Percentiles rank a stretch among this genome's conserved stretches.
Conservation (phyloP, 2,888 invertebrate genomes). For the Syrphus vitripennis region DNA sequence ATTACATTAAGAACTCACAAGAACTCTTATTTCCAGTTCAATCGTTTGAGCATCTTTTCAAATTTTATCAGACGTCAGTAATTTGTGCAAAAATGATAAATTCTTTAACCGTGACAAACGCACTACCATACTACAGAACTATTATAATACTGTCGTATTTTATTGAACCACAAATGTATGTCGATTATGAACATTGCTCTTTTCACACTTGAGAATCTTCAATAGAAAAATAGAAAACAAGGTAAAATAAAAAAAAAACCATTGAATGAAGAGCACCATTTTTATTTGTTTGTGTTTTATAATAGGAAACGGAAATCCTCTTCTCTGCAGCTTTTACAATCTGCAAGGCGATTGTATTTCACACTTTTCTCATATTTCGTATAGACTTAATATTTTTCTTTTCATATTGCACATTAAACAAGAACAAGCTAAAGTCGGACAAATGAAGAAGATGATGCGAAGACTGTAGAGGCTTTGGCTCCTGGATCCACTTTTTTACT, state of each 20-base stretch:
- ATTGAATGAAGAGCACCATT: background rate
- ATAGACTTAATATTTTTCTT: background rate
- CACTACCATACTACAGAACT: constrained; percentile 10
- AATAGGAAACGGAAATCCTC: constrained; percentile 52
- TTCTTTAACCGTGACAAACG: constrained; percentile 12
- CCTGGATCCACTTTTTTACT: background rate
- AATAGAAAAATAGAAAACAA: background rate
- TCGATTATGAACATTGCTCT: background rate
- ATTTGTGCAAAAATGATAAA: background rate
- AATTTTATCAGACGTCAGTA: background rate
- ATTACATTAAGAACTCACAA: constrained; percentile 44
- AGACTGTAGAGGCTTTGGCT: background rate
- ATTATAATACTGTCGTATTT: background rate
- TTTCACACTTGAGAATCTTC: constrained; percentile 10
- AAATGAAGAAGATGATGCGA: background rate
- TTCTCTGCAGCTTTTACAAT: constrained; percentile 10
- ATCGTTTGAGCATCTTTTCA: background rate
- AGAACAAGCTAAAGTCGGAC: background rate
- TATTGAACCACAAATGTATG: constrained; percentile 35
- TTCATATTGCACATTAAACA: constrained; percentile 26
- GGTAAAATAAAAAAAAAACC: background rate
- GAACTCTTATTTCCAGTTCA: constrained; percentile 20
- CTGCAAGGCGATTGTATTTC: constrained; percentile 32
- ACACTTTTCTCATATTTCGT: constrained; percentile 10
- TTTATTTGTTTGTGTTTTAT: background rate